Evolutionary conservation across 1,140 invertebrate species (phyloP).

Genomic region (Psix sp.): DNA sequence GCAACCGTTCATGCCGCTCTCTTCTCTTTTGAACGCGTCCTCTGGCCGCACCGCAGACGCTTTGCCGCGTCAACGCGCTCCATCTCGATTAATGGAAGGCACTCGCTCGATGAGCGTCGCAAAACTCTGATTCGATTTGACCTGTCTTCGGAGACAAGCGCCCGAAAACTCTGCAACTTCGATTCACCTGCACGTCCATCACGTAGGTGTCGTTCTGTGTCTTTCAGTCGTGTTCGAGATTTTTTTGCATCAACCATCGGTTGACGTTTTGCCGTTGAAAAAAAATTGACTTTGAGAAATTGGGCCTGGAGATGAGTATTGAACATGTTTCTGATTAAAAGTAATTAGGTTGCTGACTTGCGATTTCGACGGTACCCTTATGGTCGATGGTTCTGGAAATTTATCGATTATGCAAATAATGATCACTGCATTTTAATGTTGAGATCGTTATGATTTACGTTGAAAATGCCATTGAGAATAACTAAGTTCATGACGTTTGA

Average conservation of each 20-base stretch:
- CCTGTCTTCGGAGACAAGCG: slow-evolving; percentile 51
- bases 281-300: too few relatives aligned
- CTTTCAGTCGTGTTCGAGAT: slow-evolving; percentile 14
- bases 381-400: too few relatives aligned
- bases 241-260: background rate
- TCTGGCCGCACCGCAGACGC: slow-evolving; percentile 53
- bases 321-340: too few relatives aligned
- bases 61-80: slow-evolving; percentile 67
- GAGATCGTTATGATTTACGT: too few relatives aligned
- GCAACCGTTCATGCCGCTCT: slow-evolving; percentile 55
- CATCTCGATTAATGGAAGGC: slow-evolving; percentile 46
- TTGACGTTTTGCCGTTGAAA: slow-evolving; percentile 1
- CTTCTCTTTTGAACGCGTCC: slow-evolving; percentile 44
- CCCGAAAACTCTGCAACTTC: slow-evolving; percentile 15
- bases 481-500: too few relatives aligned
- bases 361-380: too few relatives aligned
- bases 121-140: slow-evolving; percentile 59
- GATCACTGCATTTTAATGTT: too few relatives aligned
- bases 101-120: slow-evolving; percentile 27
- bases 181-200: slow-evolving; percentile 45
- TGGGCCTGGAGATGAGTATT: too few relatives aligned
- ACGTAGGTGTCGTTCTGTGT: slow-evolving; percentile 44
- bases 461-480: too few relatives aligned
- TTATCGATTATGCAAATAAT: too few relatives aligned
- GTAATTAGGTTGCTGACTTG: too few relatives aligned